Evolutionary conservation across 2,797 vertebrate species (phyloP), one percentile per base, ranked within the genome.

Genomic region (Pantherophis alleghaniensis): DNA sequence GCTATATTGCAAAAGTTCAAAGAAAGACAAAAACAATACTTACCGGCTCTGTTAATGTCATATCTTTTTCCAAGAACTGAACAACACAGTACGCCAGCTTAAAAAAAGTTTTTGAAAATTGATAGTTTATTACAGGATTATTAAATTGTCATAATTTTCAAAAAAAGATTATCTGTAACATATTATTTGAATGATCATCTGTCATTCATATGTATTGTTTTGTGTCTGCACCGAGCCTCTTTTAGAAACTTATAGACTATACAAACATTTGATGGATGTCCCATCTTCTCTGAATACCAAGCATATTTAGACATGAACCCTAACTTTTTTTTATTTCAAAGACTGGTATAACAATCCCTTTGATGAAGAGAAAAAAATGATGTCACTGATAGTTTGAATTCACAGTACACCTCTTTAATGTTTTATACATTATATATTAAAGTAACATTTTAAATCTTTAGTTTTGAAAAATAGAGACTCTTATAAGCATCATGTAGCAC

Each of bases 71-170:
- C 98, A 99, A 97, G 97, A 99, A 99, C 98, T 99, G 99, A 94
- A 99, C 99, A 91, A 99, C 99, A 97, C 99, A 99, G 97, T 99
- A 99, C 89, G 99, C 99, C 93, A 99, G 98, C 99, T 99, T 96
- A 94, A 98, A 97, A 94, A 95, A 20, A 28, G 16, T 59, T 87
- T 79, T 47, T 11, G 22, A 37, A 83, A 83, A 83, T 47, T 90
- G 2, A 37, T 37, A n/a, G 5, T 13, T 74, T 2, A 47, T 83
- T 83, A 83, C 4, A 83, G 42, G 20, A 47, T 83, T 47, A 83
- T 47, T 83, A 83, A 83, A 83, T 83, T 83, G 10, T 83, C 22
- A 47, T 83, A 83, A 83, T 83, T 24, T 61, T 42, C 3, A 79
- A 47, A 24, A 79, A 83, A 4, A 83, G 10, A 24, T 83, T 47